Conservation (phyloP, 2,888 invertebrate species). For the Sabellastarte sp. region DNA sequence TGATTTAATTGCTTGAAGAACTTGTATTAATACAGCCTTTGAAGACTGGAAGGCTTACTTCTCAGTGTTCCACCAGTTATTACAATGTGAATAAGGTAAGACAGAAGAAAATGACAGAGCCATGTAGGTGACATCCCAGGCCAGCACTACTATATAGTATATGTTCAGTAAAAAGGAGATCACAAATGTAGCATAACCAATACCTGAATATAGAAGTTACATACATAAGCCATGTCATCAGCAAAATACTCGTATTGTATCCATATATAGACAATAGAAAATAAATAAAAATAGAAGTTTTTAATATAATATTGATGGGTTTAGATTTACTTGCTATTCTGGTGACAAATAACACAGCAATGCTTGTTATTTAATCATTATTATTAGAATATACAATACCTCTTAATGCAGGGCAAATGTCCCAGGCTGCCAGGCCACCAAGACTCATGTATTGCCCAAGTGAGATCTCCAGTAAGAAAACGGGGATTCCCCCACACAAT, state of each 20-base stretch:
- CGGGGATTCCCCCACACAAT: conserved; percentile 64
- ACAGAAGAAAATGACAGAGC: conserved; percentile 17
- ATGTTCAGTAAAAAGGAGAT: conserved; percentile 60
- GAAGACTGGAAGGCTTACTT: not conserved
- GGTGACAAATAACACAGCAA: too few relatives aligned
- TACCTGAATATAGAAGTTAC: too few relatives aligned
- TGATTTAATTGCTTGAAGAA: not conserved
- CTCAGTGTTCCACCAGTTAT: conserved; percentile 60
- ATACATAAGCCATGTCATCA: too few relatives aligned
- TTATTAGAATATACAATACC: too few relatives aligned
- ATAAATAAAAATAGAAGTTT: too few relatives aligned
- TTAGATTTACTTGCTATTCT: too few relatives aligned
- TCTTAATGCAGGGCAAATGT: conserved; percentile 64
- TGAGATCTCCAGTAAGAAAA: conserved; percentile 65
- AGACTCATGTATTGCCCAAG: conserved; percentile 65
- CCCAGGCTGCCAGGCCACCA: conserved; percentile 64
- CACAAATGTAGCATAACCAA: conserved; percentile 60
- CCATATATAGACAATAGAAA: too few relatives aligned
- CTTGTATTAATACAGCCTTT: not conserved
- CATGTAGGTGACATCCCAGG: conserved; percentile 46
- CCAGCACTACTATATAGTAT: conserved; percentile 62
- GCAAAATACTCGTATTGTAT: too few relatives aligned
- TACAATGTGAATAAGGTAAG: conserved; percentile 61
- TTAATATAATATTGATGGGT: too few relatives aligned
- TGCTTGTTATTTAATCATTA: too few relatives aligned